Evolutionary conservation across 2,888 invertebrate species (phyloP).

Genomic region (Epinotia demarniana): DNA sequence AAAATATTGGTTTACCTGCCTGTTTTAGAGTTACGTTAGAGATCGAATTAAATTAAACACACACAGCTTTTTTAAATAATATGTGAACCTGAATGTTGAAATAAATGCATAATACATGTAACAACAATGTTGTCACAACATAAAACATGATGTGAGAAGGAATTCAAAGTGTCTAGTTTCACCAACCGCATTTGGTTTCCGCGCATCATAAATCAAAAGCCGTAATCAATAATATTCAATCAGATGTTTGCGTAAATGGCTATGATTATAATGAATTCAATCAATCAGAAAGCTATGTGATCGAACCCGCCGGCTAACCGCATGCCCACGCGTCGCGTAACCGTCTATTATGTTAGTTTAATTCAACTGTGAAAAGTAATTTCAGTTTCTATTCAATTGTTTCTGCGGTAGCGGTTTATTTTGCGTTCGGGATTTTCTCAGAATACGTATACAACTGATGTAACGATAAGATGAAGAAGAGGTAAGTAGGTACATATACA

Average conservation of each 20-base stretch:
- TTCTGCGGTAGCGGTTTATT: neutral
- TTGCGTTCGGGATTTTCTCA: neutral
- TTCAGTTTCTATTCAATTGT: constrained; percentile 4
- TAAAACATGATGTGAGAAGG: neutral
- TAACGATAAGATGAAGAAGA: neutral
- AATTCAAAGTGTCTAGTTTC: constrained; percentile 15
- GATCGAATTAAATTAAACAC: no score
- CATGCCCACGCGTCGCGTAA: constrained; percentile 36
- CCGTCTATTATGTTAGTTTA: constrained; percentile 10
- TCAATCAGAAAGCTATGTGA: constrained; percentile 44
- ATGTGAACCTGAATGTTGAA: neutral
- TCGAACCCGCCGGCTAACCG: constrained; percentile 31
- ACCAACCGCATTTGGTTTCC: constrained; percentile 20
- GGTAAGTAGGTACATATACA: no score
- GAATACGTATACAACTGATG: neutral
- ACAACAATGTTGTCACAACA: neutral
- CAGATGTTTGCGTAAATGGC: constrained; percentile 45
- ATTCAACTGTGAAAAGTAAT: constrained; percentile 31
- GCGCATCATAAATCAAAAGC: constrained; percentile 35
- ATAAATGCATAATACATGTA: neutral
- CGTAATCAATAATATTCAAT: constrained; percentile 42
- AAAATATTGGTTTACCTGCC: no score
- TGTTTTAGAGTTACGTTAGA: no score
- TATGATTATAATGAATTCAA: constrained; percentile 44
- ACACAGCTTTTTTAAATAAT: neutral